Evolutionary conservation across 35 echinoderm and acorn worm species (phyloP).

Genomic region (Apostichopus parvimensis): DNA sequence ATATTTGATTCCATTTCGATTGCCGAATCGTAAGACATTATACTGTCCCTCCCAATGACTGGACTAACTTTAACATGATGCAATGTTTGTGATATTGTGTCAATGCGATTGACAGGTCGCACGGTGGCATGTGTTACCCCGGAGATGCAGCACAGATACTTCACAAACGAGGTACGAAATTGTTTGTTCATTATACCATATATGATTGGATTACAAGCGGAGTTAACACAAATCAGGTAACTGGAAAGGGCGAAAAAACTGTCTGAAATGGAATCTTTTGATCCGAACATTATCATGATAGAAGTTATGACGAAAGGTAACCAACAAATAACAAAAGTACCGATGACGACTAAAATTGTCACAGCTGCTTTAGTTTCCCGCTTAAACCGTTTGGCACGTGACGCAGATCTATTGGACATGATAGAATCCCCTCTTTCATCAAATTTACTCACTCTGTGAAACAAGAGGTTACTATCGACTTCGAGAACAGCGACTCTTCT

Average conservation of each 20-base stretch:
- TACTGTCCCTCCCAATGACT: neutral
- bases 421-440: neutral
- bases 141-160: slow-evolving; percentile 31
- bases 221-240: slow-evolving; percentile 73
- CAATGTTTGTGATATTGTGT: slow-evolving; percentile 17
- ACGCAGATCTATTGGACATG: neutral
- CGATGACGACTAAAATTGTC: slow-evolving; percentile 76
- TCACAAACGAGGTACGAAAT: slow-evolving; percentile 58
- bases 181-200: slow-evolving; percentile 77
- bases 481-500: slow-evolving; percentile 45
- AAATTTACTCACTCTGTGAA: neutral
- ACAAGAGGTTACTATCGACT: neutral
- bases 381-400: slow-evolving; percentile 38
- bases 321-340: slow-evolving; percentile 79
- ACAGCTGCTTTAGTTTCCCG: slow-evolving; percentile 68
- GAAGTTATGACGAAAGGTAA: slow-evolving; percentile 60
- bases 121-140: neutral
- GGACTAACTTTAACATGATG: neutral
- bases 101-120: slow-evolving; percentile 4
- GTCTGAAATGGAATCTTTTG: slow-evolving; percentile 22
- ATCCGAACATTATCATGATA: slow-evolving; percentile 2
- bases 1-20: slow-evolving; percentile 39
- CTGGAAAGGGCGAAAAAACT: slow-evolving; percentile 54
- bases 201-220: slow-evolving; percentile 76
- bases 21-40: slow-evolving; percentile 35